Base-by-base conservation (phyloP, 2,888 invertebrate species). In the Deilephila elpenor region DNA sequence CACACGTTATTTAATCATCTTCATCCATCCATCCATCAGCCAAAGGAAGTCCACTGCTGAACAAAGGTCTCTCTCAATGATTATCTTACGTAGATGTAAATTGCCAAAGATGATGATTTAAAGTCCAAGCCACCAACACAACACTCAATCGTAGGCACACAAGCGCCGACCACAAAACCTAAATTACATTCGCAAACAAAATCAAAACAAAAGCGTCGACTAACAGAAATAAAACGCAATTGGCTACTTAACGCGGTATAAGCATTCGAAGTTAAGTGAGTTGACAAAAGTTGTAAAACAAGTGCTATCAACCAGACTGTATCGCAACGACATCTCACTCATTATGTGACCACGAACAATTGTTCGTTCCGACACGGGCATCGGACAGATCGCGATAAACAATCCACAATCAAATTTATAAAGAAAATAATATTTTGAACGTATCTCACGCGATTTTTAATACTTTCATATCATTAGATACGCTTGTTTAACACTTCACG, bases 221-320 rank as follows among this genome's bases (percentile, higher is more conserved):
- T 67, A 51, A 67, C 67, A 67, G 67, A 67, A 67, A 67, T 67
- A 67, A 67, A 67, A 67, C 67, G 67, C 51, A 67, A 67, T 51
- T 67, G 67, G 44, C 67, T 67, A 67, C 44, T 67, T 67, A 67
- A 67, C 44, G 64, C 64, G 44, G 67, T 20, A 44, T 8, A 25
- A 51, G 62, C 25, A 51, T 67, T 67, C 67, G 14, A 14, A 51
- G 44, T 67, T 67, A 51, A 51, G 67, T 67, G 29, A 51, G 67
- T 67, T 51, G 64, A 37, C 64, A 64, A 64, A 64, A 64, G 64
- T 64, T 37, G 51, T 67, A 51, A 67, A 67, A 67, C 67, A 67
- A 67, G 44, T 44, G 67, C 67, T 67, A 67, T 67, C 67, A 67
- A 44, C 67, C 29, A 6, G 64, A 37, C 64, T 64, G 51, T 67